Evolutionary conservation across 2,113 vertebrate species (phyloP).

Genomic region (Anas platyrhynchos): DNA sequence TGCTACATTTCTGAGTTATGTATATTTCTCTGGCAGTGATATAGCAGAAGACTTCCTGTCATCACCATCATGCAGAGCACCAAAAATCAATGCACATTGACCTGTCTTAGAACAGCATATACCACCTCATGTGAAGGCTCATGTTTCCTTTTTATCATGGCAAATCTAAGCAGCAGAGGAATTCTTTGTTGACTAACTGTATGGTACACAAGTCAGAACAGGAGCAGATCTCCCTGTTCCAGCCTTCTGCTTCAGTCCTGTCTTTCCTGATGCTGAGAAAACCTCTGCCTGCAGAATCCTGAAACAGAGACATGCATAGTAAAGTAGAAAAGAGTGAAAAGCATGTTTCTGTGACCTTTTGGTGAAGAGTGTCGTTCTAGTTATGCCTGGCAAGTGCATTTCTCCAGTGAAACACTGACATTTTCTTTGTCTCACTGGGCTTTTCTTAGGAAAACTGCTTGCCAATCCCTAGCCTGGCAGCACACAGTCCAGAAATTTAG

Average conservation of each 20-base stretch:
- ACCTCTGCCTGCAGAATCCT: neutral
- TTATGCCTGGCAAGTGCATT: neutral
- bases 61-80: accelerated
- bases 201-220: neutral
- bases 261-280: neutral
- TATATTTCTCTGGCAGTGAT: neutral
- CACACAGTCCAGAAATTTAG: neutral
- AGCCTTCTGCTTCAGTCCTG: neutral
- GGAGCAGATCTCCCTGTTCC: neutral
- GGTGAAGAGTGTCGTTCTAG: neutral
- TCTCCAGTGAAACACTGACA: neutral
- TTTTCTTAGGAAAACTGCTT: neutral
- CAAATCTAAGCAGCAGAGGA: neutral
- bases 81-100: accelerated
- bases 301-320: neutral
- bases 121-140: neutral
- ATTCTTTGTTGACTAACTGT: neutral
- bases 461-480: neutral
- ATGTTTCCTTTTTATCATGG: neutral
- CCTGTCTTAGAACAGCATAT: neutral
- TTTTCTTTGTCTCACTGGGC: neutral
- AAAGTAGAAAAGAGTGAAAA: neutral
- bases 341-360: constrained; percentile 10
- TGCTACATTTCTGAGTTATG: neutral
- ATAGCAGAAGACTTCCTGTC: neutral